Evolutionary conservation across 2,888 invertebrate genomes (phyloP).

Genomic region (Dascillus cervinus): DNA sequence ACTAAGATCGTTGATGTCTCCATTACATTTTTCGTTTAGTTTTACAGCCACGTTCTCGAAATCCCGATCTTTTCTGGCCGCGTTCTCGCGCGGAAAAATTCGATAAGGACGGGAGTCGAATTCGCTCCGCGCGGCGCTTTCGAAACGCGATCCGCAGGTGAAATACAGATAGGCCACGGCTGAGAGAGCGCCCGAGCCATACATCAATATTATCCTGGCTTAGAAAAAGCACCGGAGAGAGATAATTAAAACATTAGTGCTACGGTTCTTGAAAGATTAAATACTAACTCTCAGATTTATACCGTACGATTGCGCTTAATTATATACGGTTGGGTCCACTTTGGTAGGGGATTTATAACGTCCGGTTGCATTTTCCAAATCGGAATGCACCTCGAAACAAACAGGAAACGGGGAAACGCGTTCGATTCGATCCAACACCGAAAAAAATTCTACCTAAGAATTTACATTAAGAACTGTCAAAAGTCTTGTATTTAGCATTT

Average conservation of each 20-base stretch:
- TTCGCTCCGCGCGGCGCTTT: not conserved
- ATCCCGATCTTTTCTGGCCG: slow-evolving; percentile 2
- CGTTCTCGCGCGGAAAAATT: not conserved
- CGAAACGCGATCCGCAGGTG: not conserved
- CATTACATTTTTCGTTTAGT: slow-evolving; percentile 27
- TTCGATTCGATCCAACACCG: too few relatives aligned
- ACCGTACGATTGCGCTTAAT: slow-evolving; percentile 9
- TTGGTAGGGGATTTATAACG: too few relatives aligned
- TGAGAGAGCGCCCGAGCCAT: not conserved
- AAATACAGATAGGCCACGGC: not conserved
- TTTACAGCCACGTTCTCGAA: slow-evolving; percentile 7
- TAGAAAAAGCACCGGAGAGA: not conserved
- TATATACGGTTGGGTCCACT: too few relatives aligned
- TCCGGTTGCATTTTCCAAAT: too few relatives aligned
- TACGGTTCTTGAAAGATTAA: slow-evolving; percentile 1
- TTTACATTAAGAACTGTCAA: too few relatives aligned
- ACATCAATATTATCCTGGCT: not conserved
- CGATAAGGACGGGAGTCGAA: not conserved
- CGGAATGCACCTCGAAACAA: too few relatives aligned
- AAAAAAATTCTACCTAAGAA: too few relatives aligned
- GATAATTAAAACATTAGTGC: not conserved
- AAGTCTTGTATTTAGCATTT: too few relatives aligned
- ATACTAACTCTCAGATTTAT: slow-evolving; percentile 5
- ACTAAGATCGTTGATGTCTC: slow-evolving; percentile 34
- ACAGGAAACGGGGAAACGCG: too few relatives aligned